Percentiles rank a stretch among this genome's conserved stretches.
Evolutionary conservation across 2,797 vertebrate genomes (phyloP).

Genomic region (Clamator glandarius): DNA sequence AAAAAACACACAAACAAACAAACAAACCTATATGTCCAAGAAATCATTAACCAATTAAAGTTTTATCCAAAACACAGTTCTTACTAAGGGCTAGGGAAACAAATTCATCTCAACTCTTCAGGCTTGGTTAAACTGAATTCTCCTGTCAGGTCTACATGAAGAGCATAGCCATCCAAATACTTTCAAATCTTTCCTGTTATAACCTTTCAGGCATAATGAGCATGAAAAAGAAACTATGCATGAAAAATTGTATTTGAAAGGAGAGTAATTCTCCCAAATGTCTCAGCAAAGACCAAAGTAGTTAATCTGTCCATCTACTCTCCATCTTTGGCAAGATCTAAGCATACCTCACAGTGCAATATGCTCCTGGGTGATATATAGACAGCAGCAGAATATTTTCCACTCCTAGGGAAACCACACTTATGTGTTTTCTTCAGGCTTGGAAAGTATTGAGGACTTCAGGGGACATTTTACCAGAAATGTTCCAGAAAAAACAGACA

Average conservation of each 20-base stretch:
- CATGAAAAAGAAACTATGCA: neutral
- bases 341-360: neutral
- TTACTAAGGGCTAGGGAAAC: neutral
- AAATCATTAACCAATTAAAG: neutral
- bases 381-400: conserved; percentile 33
- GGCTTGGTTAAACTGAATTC: neutral
- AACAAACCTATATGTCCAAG: neutral
- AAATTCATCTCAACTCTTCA: neutral
- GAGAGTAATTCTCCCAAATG: neutral
- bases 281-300: neutral
- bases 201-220: neutral
- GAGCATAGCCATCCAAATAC: neutral
- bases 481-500: neutral
- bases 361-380: neutral
- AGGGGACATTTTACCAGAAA: neutral
- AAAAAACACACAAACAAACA: neutral
- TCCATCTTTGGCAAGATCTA: conserved; percentile 2
- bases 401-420: conserved; percentile 8
- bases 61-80: neutral
- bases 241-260: neutral
- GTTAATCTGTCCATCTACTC: conserved; percentile 18
- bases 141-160: neutral
- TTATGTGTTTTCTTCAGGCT: conserved; percentile 8
- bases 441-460: neutral
- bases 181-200: neutral